Evolutionary conservation across 1,140 invertebrate species (phyloP), one percentile per base, ranked within the genome.

Genomic region (Trichonephila inaurata): DNA sequence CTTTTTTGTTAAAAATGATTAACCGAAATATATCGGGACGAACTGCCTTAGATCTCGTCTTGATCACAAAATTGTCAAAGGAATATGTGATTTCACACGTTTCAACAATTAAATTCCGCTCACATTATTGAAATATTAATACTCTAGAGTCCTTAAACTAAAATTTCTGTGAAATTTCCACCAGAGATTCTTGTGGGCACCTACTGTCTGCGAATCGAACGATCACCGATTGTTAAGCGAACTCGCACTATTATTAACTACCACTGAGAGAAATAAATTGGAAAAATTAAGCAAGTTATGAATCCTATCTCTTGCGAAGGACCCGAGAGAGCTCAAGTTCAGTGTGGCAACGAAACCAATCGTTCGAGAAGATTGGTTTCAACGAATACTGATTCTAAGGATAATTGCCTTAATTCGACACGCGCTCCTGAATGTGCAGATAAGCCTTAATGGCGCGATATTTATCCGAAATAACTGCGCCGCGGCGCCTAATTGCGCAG

Each of bases 331-430:
- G 24, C 6, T 16, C 33, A 5, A 62, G 16, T 1, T 24, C 0
- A 18, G 3, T 28, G 12, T 77, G 12, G 6, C 62, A 64, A 19
- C 62, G 21, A 64, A 62, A 64, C 18, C 72, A 77, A 16, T 77
- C 72, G 24, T 40, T 77, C 24, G 72, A 2, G 44, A 83, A 83
- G 82, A 83, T 58, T n/a, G 3, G 81, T 83, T 83, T 83, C 40
- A 14, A 60, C 40, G 51, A 21, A 16, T 51, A 58, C 82, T n/a
- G 40, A 83, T 83, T 60, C 51, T 18, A 18, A 18, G 44, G 72
- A 77, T 83, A 83, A 83, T 83, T 83, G 82, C 82, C 82, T 7
- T 83, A 83, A 83, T 83, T 83, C 82, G 82, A 51, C 82, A 83
- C 82, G 82, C 82, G 6, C 51, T 21, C 21, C 7, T 58, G 82